Conservation (phyloP, 2,797 vertebrate genomes). For the Crocodylus rhombifer region DNA sequence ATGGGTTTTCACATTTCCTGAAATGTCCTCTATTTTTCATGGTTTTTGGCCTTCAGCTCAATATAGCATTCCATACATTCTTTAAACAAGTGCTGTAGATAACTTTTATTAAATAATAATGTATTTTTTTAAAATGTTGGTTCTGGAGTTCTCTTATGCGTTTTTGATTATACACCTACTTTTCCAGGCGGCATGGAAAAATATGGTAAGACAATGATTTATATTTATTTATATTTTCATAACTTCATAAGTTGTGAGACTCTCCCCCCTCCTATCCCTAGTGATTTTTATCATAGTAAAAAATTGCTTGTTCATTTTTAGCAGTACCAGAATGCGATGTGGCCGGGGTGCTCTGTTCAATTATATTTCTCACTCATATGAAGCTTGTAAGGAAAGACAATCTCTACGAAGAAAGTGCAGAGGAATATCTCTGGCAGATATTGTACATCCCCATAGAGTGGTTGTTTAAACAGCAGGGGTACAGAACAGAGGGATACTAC, state of each 20-base stretch:
- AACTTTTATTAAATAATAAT: neutral
- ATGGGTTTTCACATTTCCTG: neutral
- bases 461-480: conserved; percentile 51
- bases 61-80: neutral
- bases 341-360: neutral
- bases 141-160: neutral
- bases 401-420: neutral
- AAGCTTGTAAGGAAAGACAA: neutral
- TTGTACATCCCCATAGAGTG: conserved; percentile 14
- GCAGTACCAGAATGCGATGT: neutral
- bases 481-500: neutral
- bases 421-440: neutral
- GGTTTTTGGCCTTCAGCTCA: neutral
- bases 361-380: neutral
- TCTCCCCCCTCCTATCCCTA: neutral
- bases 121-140: neutral
- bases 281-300: neutral
- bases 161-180: neutral
- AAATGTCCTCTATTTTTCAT: neutral
- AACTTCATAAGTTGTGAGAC: neutral
- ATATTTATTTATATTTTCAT: conserved; percentile 14
- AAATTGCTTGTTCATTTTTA: neutral
- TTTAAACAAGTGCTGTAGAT: neutral
- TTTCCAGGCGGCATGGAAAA: conserved; percentile 15
- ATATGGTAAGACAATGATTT: neutral